Percentiles rank a stretch among this genome's conserved stretches.
These are phyloP conservation scores for Epirrhoe alternata DNA, from an alignment of 2,888 invertebrate species.

Conservation along the genomic window DNA sequence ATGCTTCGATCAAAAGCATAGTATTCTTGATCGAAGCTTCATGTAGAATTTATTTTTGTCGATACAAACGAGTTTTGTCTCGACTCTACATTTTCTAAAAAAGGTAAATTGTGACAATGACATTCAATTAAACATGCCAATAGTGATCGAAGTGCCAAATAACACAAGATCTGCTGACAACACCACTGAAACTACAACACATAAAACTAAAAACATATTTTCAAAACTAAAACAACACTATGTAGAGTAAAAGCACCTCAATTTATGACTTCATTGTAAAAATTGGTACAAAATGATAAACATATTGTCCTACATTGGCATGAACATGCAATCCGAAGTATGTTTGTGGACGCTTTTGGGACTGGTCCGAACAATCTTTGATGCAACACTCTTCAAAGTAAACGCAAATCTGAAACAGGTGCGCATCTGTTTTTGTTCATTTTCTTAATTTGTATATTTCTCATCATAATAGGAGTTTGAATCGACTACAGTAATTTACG, in stretches of 20 bases:
- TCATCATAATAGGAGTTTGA: background rate
- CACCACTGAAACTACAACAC: too few species aligned
- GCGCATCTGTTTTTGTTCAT: constrained; percentile 2
- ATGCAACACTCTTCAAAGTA: constrained; percentile 83
- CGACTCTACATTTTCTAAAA: too few species aligned
- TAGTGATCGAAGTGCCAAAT: too few species aligned
- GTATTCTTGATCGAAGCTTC: too few species aligned
- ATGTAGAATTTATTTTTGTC: too few species aligned
- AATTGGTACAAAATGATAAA: constrained; percentile 63
- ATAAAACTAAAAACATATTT: background rate
- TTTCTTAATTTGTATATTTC: background rate
- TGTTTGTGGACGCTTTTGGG: constrained; percentile 82
- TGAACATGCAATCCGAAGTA: constrained; percentile 80
- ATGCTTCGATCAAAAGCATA: too few species aligned
- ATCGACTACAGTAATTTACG: background rate
- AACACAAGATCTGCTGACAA: too few species aligned
- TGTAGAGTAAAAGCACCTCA: constrained; percentile 5
- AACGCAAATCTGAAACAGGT: constrained; percentile 82
- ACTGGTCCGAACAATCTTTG: constrained; percentile 79
- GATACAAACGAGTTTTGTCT: too few species aligned
- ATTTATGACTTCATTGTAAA: background rate
- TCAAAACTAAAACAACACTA: constrained; percentile 1
- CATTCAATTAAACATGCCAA: too few species aligned
- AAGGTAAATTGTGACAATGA: too few species aligned
- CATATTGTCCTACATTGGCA: constrained; percentile 74